Base-by-base conservation (phyloP, 1,140 invertebrate species). In the Coelopa frigida region DNA sequence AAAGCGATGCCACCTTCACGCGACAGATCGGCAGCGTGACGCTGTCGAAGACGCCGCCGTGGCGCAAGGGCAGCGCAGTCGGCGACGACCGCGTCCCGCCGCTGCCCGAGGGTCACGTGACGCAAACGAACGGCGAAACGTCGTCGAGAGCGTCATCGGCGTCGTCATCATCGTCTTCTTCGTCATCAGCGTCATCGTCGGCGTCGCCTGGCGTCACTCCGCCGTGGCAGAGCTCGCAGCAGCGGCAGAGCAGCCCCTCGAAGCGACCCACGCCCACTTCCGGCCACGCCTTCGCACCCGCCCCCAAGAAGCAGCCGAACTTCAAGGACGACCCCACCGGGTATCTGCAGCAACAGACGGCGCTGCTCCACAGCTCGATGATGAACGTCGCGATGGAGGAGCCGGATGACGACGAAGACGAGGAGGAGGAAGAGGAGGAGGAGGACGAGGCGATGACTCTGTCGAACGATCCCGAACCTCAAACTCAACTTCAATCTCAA, bases 321-420 rank as follows among this genome's bases (percentile, higher is more conserved):
- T 92, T 92, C 57, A 81, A 92, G 73, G 89, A 93, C 53, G 89
- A 94, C 70, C 87, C 89, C 0, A 89, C 82, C 59, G 89, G 85
- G 4, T 93, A 91, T 72, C 70, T 93, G 44, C 84, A 87, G 5
- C 87, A 90, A 57, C 88, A 90, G 59, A 90, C 87, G 2, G 85
- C 85, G 21, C 59, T 90, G 46, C 57, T 92, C 21, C 89, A 91
- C 53, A 89, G 80, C 59, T 87, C 86, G 8, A 89, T 89, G 31
- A 40, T 69, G 27, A 55, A 61, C 41, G 54, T 50, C 12, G 45
- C 58, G 3, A 36, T 35, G 29, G 14, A 12, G 8, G 43, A 44
- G 10, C 5, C 14, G 7, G 46, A 48, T 7, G 33, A 24, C n/a
- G 32, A 48, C 29, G 46, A 42, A 26, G 39, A 48, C 10, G 46